These are phyloP conservation scores for Myripristis jacobus DNA, from an alignment of 2,797 vertebrate species.

Conservation along the genomic window DNA sequence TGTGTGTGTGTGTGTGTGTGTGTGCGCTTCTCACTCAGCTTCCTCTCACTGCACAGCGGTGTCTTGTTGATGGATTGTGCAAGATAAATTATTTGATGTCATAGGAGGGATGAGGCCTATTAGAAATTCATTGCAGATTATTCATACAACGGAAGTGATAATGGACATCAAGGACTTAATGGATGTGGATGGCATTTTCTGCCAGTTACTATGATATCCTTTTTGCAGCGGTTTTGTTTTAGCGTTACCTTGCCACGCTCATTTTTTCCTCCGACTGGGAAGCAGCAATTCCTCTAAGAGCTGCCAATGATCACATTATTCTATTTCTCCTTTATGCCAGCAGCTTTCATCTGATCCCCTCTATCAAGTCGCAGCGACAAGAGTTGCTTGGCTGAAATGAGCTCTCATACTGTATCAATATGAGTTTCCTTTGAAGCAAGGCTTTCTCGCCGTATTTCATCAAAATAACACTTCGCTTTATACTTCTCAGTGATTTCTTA, in stretches of 20 bases:
- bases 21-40: conserved; percentile 13
- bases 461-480: conserved; percentile 29
- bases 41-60: conserved; percentile 9
- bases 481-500: conserved; percentile 10
- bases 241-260: conserved; percentile 13
- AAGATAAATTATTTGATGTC: conserved; percentile 63
- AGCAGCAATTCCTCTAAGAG: conserved; percentile 45
- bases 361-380: conserved; percentile 30
- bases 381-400: conserved; percentile 24
- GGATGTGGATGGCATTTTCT: conserved; percentile 47
- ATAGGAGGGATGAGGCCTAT: conserved; percentile 46
- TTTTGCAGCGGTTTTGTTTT: conserved; percentile 22
- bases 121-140: conserved; percentile 74
- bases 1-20: conserved; percentile 30
- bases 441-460: conserved; percentile 15
- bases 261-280: conserved; percentile 25
- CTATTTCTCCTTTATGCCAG: conserved; percentile 16
- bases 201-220: conserved; percentile 30
- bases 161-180: conserved; percentile 59
- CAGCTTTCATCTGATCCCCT: conserved; percentile 53
- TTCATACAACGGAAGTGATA: conserved; percentile 59
- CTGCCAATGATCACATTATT: conserved; percentile 39
- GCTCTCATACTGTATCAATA: conserved; percentile 38
- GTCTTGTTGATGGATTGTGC: conserved; percentile 49
- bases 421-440: conserved; percentile 48